These are phyloP conservation scores for Hydra vulgaris DNA, from an alignment of 30 jellyfish, hydroid and myxozoan species.

Conservation along the genomic window DNA sequence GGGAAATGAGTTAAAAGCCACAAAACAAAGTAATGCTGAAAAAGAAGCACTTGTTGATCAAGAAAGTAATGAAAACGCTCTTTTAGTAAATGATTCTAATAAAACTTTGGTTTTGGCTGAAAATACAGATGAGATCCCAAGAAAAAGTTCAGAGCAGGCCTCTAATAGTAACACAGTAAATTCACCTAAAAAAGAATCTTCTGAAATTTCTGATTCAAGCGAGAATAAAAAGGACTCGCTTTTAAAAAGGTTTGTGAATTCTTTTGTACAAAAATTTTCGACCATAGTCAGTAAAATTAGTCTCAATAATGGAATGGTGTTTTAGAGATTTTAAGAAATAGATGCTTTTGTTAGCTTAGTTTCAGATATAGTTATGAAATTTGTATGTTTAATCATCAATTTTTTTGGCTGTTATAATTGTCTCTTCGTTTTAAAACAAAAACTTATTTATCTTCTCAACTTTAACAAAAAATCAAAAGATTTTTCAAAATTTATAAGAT, in stretches of 20 bases:
- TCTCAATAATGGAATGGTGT: not conserved
- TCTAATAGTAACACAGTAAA: not conserved
- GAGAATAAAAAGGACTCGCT: slow-evolving; percentile 9
- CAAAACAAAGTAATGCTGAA: not conserved
- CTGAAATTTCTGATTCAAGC: slow-evolving; percentile 11
- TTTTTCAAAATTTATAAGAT: no score
- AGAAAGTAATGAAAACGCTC: slow-evolving; percentile 3
- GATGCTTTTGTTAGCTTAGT: no score
- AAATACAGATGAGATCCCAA: not conserved
- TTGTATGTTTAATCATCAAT: no score
- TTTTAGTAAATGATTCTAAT: not conserved
- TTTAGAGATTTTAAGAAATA: no score
- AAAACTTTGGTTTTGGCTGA: not conserved
- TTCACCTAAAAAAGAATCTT: not conserved
- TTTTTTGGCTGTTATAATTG: no score
- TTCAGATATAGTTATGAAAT: no score
- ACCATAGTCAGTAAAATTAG: not conserved
- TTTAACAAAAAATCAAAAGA: no score
- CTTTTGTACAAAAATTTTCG: not conserved
- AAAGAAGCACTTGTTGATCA: slow-evolving; percentile 6
- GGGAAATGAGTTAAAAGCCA: not conserved
- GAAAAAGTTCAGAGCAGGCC: not conserved
- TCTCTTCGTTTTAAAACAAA: no score
- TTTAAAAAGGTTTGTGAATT: slow-evolving; percentile 7
- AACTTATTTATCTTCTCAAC: no score